These are phyloP conservation scores for rat (Rattus norvegicus) DNA, from an alignment of 2,113 vertebrate genomes.

Conservation along the genomic window DNA sequence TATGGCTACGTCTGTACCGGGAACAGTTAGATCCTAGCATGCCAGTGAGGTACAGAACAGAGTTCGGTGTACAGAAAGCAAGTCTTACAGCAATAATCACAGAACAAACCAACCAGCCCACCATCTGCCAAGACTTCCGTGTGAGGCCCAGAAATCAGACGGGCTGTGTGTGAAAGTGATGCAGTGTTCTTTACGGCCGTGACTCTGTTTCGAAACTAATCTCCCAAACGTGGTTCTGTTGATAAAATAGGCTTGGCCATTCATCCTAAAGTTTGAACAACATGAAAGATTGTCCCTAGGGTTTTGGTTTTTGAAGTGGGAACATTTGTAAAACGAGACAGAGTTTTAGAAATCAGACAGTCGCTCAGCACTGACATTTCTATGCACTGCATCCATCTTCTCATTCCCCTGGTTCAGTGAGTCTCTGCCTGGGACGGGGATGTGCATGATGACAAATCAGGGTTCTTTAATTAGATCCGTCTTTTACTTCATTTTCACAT, in stretches of 20 bases:
- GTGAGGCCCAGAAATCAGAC: constrained; percentile 7
- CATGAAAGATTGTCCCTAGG: not conserved
- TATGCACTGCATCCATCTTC: constrained; percentile 70
- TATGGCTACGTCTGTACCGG: constrained; percentile 1
- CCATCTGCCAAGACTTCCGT: not conserved
- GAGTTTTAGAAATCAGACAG: constrained; percentile 70
- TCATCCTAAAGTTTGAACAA: constrained; percentile 25
- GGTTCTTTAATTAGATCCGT: constrained; percentile 78
- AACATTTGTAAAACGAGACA: constrained; percentile 68
- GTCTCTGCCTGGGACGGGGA: constrained; percentile 68
- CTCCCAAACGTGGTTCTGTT: constrained; percentile 14
- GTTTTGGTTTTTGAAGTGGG: constrained; percentile 69
- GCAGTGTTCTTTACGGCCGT: constrained; percentile 11
- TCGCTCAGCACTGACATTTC: constrained; percentile 74
- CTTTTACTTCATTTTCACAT: constrained; percentile 77
- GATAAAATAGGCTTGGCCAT: constrained; percentile 30
- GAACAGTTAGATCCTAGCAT: constrained; percentile 45
- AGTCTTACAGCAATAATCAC: not conserved
- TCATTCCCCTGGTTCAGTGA: constrained; percentile 74
- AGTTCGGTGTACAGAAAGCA: not conserved
- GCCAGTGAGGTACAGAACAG: constrained; percentile 40
- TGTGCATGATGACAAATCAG: constrained; percentile 79
- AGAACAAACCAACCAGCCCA: not conserved
- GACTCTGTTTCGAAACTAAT: constrained; percentile 43
- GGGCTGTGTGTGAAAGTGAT: not conserved